Percentiles rank a stretch among this genome's conserved stretches.
These are phyloP conservation scores for Linnaemya tessellans DNA, from an alignment of 2,888 invertebrate species.

Conservation along the genomic window DNA sequence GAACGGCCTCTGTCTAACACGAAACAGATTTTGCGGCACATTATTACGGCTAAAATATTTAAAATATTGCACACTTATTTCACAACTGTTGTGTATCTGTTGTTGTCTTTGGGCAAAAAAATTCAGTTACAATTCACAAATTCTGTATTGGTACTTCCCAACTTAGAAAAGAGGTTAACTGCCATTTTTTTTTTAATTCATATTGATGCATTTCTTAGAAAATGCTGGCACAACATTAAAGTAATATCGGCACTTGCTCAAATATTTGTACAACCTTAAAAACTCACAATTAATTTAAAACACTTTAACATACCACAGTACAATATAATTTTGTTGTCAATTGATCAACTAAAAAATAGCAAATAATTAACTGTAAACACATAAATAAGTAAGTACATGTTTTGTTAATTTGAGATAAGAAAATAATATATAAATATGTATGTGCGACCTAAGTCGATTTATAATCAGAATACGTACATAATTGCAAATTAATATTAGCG, in stretches of 20 bases:
- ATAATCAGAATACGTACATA: neutral
- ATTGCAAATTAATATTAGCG: constrained; percentile 1
- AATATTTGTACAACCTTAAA: neutral
- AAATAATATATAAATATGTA: neutral
- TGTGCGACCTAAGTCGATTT: neutral
- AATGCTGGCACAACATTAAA: neutral
- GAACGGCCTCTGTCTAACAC: no score
- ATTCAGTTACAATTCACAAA: no score
- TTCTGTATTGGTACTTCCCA: no score
- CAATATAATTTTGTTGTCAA: neutral
- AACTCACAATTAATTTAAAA: neutral
- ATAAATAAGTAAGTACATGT: neutral
- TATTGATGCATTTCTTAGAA: no score
- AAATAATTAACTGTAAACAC: neutral
- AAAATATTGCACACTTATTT: no score
- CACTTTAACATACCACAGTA: neutral
- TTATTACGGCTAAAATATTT: no score
- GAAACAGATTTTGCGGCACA: no score
- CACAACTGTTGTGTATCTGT: no score
- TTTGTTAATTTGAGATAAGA: constrained; percentile 12
- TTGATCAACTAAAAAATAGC: neutral
- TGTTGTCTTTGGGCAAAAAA: no score
- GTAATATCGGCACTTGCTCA: neutral
- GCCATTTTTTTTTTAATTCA: neutral
- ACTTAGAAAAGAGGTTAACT: no score